Percentiles rank a stretch among this genome's conserved stretches.
Conservation (phyloP, 1,140 invertebrate species). For the Megathymus violae region DNA sequence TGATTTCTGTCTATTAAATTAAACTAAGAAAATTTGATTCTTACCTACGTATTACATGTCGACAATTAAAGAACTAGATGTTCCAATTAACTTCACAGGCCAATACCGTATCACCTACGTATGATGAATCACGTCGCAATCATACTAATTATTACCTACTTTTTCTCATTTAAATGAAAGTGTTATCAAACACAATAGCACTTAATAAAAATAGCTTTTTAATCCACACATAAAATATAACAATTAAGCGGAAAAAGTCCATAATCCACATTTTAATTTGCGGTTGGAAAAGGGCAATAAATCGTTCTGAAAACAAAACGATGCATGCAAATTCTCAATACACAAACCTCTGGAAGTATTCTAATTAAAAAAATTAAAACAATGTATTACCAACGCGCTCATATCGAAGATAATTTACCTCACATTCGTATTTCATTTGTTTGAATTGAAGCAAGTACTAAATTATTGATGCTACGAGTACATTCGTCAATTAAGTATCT, state of each 20-base stretch:
- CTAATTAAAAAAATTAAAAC: slow-evolving; percentile 62
- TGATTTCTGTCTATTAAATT: too few species aligned
- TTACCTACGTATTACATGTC: too few species aligned
- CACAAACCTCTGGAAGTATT: slow-evolving; percentile 51
- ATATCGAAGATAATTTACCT: slow-evolving; percentile 67
- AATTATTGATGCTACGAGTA: too few species aligned
- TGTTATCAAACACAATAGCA: slow-evolving; percentile 1
- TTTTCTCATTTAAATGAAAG: too few species aligned
- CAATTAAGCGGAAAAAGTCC: slow-evolving; percentile 41
- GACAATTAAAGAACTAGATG: too few species aligned
- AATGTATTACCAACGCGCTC: slow-evolving; percentile 56
- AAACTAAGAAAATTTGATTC: too few species aligned
- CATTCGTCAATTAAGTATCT: too few species aligned
- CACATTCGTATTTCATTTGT: slow-evolving; percentile 44
- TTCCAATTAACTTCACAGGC: too few species aligned
- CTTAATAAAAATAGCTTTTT: slow-evolving; percentile 23
- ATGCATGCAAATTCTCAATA: slow-evolving; percentile 51
- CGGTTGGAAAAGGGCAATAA: slow-evolving; percentile 52
- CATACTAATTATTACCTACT: too few species aligned
- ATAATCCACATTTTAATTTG: slow-evolving; percentile 56
- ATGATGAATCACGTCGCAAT: too few species aligned
- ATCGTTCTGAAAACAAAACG: slow-evolving; percentile 54
- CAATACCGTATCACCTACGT: too few species aligned
- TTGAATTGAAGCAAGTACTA: slow-evolving; percentile 27
- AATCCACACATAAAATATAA: slow-evolving; percentile 15